Base-by-base conservation (phyloP, 2,113 vertebrate genomes). In the Istiophorus platypterus region DNA sequence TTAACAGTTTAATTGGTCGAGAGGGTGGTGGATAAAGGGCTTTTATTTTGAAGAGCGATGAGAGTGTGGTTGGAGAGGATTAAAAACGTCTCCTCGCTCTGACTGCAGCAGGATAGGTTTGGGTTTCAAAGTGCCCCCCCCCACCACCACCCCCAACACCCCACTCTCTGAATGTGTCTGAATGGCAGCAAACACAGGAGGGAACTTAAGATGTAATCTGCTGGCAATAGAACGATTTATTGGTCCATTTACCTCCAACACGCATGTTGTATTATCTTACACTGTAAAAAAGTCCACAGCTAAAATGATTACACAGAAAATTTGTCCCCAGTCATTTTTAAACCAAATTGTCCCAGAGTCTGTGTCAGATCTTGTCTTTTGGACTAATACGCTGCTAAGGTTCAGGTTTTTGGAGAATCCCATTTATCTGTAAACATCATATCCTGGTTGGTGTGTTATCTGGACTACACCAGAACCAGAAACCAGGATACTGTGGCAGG, bases 1-100 rank as follows among this genome's bases (percentile, higher is more conserved):
- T 64, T 80, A 85, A 86, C 64, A 63, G 85, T 92, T 26, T 74
- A 92, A 94, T 91, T 93, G 81, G 82, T 29, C 26, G 78, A 85
- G 77, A 70, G 72, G 18, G 6, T 10, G 24, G 4, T 1, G 56
- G 39, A 70, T 61, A 65, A 42, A 82, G 71, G 72, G 74, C 76
- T 74, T 75, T 90, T 85, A 70, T 85, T 89, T 74, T 87, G 82
- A 86, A 84, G 68, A 37, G 81, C 54, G 88, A 88, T 65, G 68
- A 74, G 80, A 89, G 87, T 73, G 82, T 56, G 54, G 24, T 52
- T 76, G 80, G 54, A 64, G 68, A 80, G 78, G 75, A 85, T 87
- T 90, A 78, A 85, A 85, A 67, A 73, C 29, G 67, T 75, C 70
- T 34, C n/a, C n/a, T 58, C n/a, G 20, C 56, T 76, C 42, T 59